Evolutionary conservation across 1,140 invertebrate species (phyloP).

Genomic region (Pygmarrhopalites habei): DNA sequence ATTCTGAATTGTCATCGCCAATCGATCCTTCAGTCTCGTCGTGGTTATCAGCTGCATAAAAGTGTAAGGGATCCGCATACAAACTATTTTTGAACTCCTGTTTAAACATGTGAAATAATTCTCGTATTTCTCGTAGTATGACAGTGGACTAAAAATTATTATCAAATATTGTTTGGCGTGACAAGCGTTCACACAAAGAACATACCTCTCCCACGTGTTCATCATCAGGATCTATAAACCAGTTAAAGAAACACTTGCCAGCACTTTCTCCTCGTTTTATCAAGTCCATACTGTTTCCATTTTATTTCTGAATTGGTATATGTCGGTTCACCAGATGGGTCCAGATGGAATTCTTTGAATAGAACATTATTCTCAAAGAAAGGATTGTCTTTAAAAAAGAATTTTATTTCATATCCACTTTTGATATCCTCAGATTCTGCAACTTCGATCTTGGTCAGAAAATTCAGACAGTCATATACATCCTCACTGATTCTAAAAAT

Average conservation of each 20-base stretch:
- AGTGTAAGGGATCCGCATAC: too few species aligned
- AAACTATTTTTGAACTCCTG: too few species aligned
- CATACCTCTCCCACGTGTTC: conserved; percentile 73
- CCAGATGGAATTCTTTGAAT: conserved; percentile 71
- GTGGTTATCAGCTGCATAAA: too few species aligned
- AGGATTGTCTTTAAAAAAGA: conserved; percentile 72
- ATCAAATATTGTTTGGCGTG: too few species aligned
- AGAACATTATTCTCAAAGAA: conserved; percentile 76
- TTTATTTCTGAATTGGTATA: conserved; percentile 63
- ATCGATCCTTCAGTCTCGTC: too few species aligned
- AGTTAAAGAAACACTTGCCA: conserved; percentile 69
- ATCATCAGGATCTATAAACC: conserved; percentile 70
- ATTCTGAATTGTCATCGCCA: too few species aligned
- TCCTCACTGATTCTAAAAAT: conserved; percentile 78
- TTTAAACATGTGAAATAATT: too few species aligned
- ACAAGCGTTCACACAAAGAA: too few species aligned
- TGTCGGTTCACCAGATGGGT: conserved; percentile 57
- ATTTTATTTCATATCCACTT: conserved; percentile 74
- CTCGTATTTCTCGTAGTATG: too few species aligned
- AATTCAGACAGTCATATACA: conserved; percentile 78
- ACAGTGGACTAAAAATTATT: too few species aligned
- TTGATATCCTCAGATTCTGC: conserved; percentile 87
- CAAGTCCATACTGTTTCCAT: conserved; percentile 58
- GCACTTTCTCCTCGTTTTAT: conserved; percentile 51
- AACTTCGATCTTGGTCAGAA: conserved; percentile 72